These are phyloP conservation scores for Erebia epiphron DNA, from an alignment of 2,888 invertebrate species.

Conservation along the genomic window DNA sequence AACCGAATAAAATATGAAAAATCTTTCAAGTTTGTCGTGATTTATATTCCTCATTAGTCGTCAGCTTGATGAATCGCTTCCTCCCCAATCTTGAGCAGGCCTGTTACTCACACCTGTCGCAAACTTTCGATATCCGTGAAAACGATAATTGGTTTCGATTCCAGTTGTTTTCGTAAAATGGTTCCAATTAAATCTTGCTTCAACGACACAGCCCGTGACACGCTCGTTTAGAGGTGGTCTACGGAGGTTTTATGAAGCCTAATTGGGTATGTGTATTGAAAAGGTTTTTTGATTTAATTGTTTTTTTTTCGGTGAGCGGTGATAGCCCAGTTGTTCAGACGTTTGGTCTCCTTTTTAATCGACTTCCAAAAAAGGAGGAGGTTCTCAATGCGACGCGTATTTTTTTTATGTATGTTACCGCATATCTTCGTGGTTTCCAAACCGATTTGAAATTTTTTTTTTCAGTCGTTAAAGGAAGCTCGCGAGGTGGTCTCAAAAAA, in stretches of 20 bases:
- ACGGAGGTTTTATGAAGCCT: slow-evolving; percentile 9
- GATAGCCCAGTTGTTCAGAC: too few relatives aligned
- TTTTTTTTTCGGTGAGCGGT: background rate
- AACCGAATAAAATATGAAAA: background rate
- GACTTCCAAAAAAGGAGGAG: too few relatives aligned
- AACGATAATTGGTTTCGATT: slow-evolving; percentile 79
- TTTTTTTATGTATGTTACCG: too few relatives aligned
- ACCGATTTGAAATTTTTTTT: too few relatives aligned
- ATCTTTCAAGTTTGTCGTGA: background rate
- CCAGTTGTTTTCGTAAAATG: slow-evolving; percentile 71
- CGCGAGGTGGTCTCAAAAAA: too few relatives aligned
- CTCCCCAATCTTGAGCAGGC: slow-evolving; percentile 42
- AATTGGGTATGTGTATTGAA: background rate
- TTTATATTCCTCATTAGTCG: slow-evolving; percentile 1
- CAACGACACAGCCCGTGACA: slow-evolving; percentile 44
- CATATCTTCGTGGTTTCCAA: too few relatives aligned
- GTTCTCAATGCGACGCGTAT: too few relatives aligned
- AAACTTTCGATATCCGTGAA: slow-evolving; percentile 76
- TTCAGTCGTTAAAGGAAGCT: too few relatives aligned
- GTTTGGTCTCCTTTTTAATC: too few relatives aligned
- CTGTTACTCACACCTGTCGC: slow-evolving; percentile 74
- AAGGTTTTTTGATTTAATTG: background rate
- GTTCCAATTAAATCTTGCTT: slow-evolving; percentile 75
- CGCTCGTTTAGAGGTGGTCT: slow-evolving; percentile 27
- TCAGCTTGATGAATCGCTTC: slow-evolving; percentile 41